Base-by-base conservation (phyloP, 2,888 invertebrate genomes). In the Agriotes lineatus region DNA sequence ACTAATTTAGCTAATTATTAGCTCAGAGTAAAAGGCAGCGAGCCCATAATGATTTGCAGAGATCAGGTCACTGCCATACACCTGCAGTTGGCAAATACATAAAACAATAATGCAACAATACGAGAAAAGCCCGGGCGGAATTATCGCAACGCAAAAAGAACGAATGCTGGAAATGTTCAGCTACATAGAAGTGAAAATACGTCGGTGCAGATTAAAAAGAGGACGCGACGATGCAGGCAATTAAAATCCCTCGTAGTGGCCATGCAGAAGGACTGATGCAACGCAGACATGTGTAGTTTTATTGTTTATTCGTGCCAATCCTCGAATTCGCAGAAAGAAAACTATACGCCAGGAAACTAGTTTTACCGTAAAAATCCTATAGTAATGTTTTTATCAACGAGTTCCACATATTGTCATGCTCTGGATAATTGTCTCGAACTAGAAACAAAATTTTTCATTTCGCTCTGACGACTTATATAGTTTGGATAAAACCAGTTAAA, bases 261-360 rank as follows among this genome's bases (percentile, higher is more conserved):
- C 25, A 58, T 25, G 7, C 25, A 25, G 25, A 7, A 25, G 25
- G 25, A 25, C 14, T 48, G 30, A 33, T 14, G 48, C 48, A 67
- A 56, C 67, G 56, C 57, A 67, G 45, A 56, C 63, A 54, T 56
- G 35, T 30, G 63, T 63, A 66, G 66, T 50, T 60, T 60, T 66
- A 50, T 66, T 60, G 30, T 18, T 35, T 48, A 39, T 62, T 61
- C 61, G 42, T 25, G 33, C 57, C 67, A 57, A 61, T 57, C 58
- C 63, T 30, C 37, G 61, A 50, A 63, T 67, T 67, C 67, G 62
- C 35, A 48, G 67, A 67, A 67, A 62, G 67, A 56, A 67, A 57
- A 35, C 65, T 52, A 42, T 57, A 66, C 59, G 45, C 56, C 60
- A 54, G 60, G 44, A 18, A 61, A 67, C 67, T 67, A 67, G 62